Evolutionary conservation across 2,113 vertebrate species (phyloP), one percentile per base, ranked within the genome.

Genomic region (Microtus montanus): DNA sequence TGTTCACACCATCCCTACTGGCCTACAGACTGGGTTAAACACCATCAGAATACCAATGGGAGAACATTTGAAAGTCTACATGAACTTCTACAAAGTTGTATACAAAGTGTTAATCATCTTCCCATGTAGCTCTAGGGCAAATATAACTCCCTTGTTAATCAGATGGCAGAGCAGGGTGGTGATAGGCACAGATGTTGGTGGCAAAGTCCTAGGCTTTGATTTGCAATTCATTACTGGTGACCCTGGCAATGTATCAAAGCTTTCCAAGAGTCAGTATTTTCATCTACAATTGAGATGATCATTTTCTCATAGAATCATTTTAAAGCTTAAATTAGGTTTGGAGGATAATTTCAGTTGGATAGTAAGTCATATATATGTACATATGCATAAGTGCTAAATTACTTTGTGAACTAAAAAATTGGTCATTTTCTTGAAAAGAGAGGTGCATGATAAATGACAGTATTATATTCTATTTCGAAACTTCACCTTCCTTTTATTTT

Each of bases 391-490:
- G 30, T 9, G 68, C 3, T 79, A 58, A 49, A 66, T 87, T 90
- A 85, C 13, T 41, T 92, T 54, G 2, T 8, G 87, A 70, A 44
- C 58, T 93, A 80, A 28, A 95, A 95, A 90, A 82, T 38, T 54
- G 85, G 17, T 15, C 19, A 13, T 66, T 52, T 30, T 88, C 73
- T 80, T 54, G 3, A 87, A 19, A 33, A 82, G n/a, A 58, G 14
- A 87, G 11, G 89, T 1, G 1, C 10, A 14, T 7, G 3, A 38
- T 35, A 61, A 90, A 87, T n/a, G 14, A 74, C 64, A 71, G 38
- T 41, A 83, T 83, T 35, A 47, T 85, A 66, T 85, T 22, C 9
- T 5, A 26, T 61, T 8, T 64, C 26, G 41, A 74, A 92, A 80
- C 7, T 4, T 92, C 24, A 58, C 3, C 6, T 89, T 97, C 70